These are phyloP conservation scores for Lasioglossum marginatum DNA, from an alignment of 2,888 invertebrate genomes.

Conservation along the genomic window DNA sequence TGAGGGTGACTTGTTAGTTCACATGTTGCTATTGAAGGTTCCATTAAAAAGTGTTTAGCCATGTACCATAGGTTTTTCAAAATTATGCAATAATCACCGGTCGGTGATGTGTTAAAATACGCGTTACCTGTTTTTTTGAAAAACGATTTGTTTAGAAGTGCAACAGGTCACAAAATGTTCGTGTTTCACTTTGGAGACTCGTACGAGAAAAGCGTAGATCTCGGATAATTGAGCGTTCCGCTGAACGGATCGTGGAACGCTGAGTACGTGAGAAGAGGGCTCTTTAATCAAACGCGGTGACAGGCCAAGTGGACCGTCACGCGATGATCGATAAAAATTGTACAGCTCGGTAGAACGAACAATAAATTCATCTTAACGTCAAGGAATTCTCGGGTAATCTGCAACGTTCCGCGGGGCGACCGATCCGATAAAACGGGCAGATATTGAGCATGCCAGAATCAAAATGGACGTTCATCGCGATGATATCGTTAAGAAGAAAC, in stretches of 20 bases:
- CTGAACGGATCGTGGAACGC: not conserved
- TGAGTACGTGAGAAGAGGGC: not conserved
- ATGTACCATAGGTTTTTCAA: too few species aligned
- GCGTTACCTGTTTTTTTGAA: not conserved
- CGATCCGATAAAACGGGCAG: constrained; percentile 18
- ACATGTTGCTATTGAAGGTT: too few species aligned
- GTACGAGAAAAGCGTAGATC: not conserved
- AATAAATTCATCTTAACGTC: constrained; percentile 41
- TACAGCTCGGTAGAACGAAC: not conserved
- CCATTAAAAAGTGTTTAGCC: too few species aligned
- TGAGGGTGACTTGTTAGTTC: too few species aligned
- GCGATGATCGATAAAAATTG: constrained; percentile 8
- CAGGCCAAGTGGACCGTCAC: constrained; percentile 8
- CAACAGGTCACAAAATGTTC: not conserved
- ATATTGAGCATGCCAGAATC: constrained; percentile 19
- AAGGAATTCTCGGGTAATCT: constrained; percentile 14
- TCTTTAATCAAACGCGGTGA: constrained; percentile 25
- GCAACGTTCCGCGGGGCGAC: not conserved
- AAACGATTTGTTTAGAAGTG: too few species aligned
- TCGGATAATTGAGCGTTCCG: not conserved
- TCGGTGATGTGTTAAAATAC: too few species aligned
- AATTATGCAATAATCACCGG: too few species aligned
- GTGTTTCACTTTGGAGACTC: not conserved
- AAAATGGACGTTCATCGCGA: constrained; percentile 35
- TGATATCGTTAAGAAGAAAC: constrained; percentile 14